A percentile compares a stretch with the other conserved stretches of the same genome.
Conservation (phyloP, 2,888 invertebrate genomes). For the Pomacea canaliculata region DNA sequence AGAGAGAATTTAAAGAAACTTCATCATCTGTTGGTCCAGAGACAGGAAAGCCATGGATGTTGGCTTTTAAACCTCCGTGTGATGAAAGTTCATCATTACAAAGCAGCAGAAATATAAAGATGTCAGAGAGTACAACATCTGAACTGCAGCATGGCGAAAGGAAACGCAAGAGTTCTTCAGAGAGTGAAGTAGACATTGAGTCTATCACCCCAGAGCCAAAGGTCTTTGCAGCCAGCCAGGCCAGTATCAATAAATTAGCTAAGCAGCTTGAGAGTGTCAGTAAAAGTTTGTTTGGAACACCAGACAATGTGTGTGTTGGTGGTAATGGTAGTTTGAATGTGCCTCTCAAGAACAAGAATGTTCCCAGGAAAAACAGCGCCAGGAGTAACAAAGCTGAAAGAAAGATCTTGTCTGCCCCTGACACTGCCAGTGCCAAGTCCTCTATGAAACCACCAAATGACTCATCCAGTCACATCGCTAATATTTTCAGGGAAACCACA, state of each 20-base stretch:
- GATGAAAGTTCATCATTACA: neutral
- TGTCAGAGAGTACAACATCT: neutral
- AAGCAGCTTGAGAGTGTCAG: neutral
- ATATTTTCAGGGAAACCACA: conserved; percentile 14
- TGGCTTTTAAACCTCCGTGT: neutral
- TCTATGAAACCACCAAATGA: neutral
- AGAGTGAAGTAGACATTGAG: conserved; percentile 17
- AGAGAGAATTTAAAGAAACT: neutral
- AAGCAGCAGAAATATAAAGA: neutral
- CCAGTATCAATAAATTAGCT: neutral
- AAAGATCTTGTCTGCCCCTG: too few relatives aligned
- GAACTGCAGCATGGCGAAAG: neutral
- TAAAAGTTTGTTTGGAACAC: neutral
- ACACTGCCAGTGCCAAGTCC: neutral
- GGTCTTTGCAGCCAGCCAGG: neutral
- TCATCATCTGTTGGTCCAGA: neutral
- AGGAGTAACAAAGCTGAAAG: neutral
- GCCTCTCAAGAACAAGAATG: neutral
- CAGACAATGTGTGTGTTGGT: neutral
- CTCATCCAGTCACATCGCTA: conserved; percentile 4
- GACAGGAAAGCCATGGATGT: neutral
- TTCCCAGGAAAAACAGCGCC: neutral
- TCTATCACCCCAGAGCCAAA: conserved; percentile 9
- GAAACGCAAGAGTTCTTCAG: neutral
- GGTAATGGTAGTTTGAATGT: neutral